Base-by-base conservation (phyloP, 2,888 invertebrate genomes). In the Phlogophora meticulosa region DNA sequence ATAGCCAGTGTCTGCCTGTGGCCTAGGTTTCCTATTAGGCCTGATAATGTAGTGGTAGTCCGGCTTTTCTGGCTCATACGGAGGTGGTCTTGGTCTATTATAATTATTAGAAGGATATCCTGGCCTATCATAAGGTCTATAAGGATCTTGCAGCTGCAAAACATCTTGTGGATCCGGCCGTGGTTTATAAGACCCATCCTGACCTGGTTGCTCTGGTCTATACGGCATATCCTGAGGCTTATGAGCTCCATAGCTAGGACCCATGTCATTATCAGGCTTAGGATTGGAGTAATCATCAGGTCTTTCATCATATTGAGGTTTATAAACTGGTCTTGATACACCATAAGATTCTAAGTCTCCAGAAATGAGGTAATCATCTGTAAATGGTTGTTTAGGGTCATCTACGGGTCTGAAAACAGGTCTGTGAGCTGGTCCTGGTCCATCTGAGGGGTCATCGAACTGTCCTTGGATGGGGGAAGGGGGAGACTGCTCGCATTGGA, bases 401-500 rank as follows among this genome's bases (percentile, higher is more conserved):
- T 87, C 87, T 3, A 87, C 91, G 1, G 95, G 95, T 60, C 94
- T 82, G 69, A 92, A 91, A 5, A 94, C 88, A 2, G 95, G 95
- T 63, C 92, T 85, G 38, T 95, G 93, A 28, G 83, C 52, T 0
- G 70, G 60, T 5, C 58, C 61, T 1, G 68, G 22, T 1, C 51
- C 60, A 9, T 83, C 78, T 10, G 72, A 87, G 0, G 89, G 87
- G 4, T 93, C 92, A 43, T 92, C 91, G 11, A 87, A 86, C 56
- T 91, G 87, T 0, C 87, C 82, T 59, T 91, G 89, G 0, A 94
- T 86, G 0, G 95, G 95, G 1, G 89, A 83, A 1, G 95, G 95
- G 0, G 95, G 92, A 0, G 91, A 86, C 51, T 95, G 94, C 43
- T 95, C 94, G 72, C 95, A 95, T 72, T 91, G 89, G 20, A 95